Percentiles rank a stretch among this genome's conserved stretches.
These are phyloP conservation scores for Anolis apletophallus DNA, from an alignment of 2,797 vertebrate species.

Conservation along the genomic window DNA sequence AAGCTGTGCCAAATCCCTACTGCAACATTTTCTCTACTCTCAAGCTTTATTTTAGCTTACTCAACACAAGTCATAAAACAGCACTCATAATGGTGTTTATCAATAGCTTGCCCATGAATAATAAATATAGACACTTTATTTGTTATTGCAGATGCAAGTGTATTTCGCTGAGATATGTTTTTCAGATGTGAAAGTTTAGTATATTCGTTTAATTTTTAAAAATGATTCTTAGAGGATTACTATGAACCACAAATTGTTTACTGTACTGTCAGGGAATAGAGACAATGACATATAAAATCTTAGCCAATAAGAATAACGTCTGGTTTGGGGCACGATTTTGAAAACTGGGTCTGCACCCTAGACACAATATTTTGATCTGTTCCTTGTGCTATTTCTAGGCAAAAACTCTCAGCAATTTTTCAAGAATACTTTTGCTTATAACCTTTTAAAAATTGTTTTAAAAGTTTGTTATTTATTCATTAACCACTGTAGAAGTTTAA, in stretches of 20 bases:
- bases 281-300: neutral
- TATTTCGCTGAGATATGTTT: neutral
- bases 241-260: neutral
- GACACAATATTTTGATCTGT: neutral
- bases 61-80: neutral
- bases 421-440: neutral
- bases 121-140: slow-evolving; percentile 7
- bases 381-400: neutral
- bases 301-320: neutral
- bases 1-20: neutral
- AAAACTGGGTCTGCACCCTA: neutral
- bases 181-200: neutral
- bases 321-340: too few species aligned
- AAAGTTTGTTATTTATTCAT: neutral
- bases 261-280: neutral
- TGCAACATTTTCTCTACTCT: neutral
- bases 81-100: neutral
- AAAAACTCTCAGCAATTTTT: neutral
- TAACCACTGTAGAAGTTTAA: neutral
- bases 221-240: neutral
- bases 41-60: neutral
- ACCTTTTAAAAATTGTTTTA: neutral
- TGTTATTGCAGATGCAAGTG: neutral
- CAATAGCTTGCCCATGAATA: neutral
- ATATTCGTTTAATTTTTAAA: neutral